Percentiles rank a stretch among this genome's conserved stretches.
phyloP scores from a whole-genome alignment of 2,888 invertebrate genomes.

The Cyclophora punctaria region DNA sequence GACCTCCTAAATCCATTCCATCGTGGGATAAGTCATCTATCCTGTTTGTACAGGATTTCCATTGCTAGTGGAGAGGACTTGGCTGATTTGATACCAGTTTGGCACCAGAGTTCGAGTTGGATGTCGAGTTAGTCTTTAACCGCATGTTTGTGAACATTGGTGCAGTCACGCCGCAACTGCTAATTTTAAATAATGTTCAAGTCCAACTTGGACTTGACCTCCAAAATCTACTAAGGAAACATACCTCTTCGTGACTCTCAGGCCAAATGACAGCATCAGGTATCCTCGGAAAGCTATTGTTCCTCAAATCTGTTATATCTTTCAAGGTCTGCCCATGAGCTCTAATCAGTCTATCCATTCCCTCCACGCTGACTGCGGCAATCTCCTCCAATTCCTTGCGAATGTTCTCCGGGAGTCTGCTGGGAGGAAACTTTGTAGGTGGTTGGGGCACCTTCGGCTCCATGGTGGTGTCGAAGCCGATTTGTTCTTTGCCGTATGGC shows the following conservation, averaged over 20 bases:
- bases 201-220: too few species aligned
- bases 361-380: conserved; percentile 72
- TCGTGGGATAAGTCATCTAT: too few species aligned
- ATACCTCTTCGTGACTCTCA: conserved; percentile 82
- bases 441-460: conserved; percentile 62
- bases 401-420: conserved; percentile 77
- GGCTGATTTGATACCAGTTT: too few species aligned
- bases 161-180: too few species aligned
- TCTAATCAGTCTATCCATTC: conserved; percentile 88
- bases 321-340: conserved; percentile 95
- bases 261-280: conserved; percentile 98
- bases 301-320: conserved; percentile 87
- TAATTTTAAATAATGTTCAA: too few species aligned
- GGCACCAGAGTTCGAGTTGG: too few species aligned
- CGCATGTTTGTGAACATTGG: too few species aligned
- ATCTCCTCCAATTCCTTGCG: conserved; percentile 72
- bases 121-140: too few species aligned
- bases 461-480: conserved; percentile 78
- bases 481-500: conserved; percentile 84
- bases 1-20: too few species aligned
- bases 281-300: conserved; percentile 85
- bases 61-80: too few species aligned
- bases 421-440: conserved; percentile 79
- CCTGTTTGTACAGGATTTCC: too few species aligned
- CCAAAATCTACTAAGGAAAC: not conserved